Base-by-base conservation (phyloP, 1,140 invertebrate genomes). In the Drosophila ananassae region DNA sequence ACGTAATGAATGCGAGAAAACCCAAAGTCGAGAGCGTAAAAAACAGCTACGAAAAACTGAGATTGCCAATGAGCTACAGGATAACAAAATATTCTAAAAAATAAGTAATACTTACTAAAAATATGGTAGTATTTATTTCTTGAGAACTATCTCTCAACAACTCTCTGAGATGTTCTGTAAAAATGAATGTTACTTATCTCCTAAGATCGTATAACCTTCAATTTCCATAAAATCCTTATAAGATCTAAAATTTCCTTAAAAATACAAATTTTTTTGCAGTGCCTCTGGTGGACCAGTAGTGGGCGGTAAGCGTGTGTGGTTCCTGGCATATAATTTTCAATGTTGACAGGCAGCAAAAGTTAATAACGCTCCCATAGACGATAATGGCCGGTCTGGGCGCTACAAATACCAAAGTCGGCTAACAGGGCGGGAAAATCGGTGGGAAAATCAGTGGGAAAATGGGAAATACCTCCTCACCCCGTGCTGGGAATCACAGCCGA, bases 291-390 rank as follows among this genome's bases (percentile, higher is more conserved):
- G 28, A 7, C 2, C 10, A 30, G 2, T 48, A 8, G 56, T 22
- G 34, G 54, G 21, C 30, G 39, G 52, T 0, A 37, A 24, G 22
- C 25, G 53, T 41, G 56, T 69, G 48, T 62, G 78, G 63, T 57
- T 53, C 44, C 64, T 69, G 64, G 62, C 83, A 82, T 89, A 89
- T 83, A 89, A 89, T 89, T 89, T 83, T 73, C 79, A 83, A 67
- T 89, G 79, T 83, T 79, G 83, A 83, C 83, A 89, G 79, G 57
- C 79, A 83, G 76, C 84, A 83, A 83, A 89, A 76, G 83, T 89
- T 89, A 89, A 89, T 89, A 87, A 89, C 83, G 83, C 73, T 61
- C 79, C 76, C 60, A 89, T 79, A 77, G 57, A 89, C 75, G 83
- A 82, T 89, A 87, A 82, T 82, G 79, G 78, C 28, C 46, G 10